These are phyloP conservation scores for Megastigmus dorsalis DNA, from an alignment of 2,888 invertebrate genomes.

Conservation along the genomic window DNA sequence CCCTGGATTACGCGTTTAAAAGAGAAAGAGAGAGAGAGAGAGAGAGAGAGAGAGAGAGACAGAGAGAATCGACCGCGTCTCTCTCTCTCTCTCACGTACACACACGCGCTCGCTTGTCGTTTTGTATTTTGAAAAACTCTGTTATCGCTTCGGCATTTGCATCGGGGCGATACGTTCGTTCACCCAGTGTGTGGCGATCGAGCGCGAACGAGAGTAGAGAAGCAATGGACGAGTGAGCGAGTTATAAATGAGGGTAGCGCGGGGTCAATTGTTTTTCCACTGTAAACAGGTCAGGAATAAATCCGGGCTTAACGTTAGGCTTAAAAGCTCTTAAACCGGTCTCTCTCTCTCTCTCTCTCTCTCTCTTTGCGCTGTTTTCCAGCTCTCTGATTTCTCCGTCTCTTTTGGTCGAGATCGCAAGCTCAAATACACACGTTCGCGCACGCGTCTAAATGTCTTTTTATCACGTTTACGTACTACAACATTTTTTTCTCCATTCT, in stretches of 20 bases:
- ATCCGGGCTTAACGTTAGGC: slow-evolving; percentile 68
- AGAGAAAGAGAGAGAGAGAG: not conserved
- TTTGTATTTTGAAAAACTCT: not conserved
- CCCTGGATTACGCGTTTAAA: slow-evolving; percentile 31
- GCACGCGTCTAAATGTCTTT: too few relatives aligned
- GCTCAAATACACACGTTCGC: too few relatives aligned
- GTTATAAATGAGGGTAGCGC: slow-evolving; percentile 31
- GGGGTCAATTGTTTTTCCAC: slow-evolving; percentile 65
- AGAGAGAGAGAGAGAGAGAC: too few relatives aligned
- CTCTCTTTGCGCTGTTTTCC: not conserved
- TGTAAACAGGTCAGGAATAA: slow-evolving; percentile 69
- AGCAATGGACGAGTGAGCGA: too few relatives aligned
- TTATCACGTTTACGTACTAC: too few relatives aligned
- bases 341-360: slow-evolving; percentile 56
- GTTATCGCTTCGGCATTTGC: slow-evolving; percentile 15
- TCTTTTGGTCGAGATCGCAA: too few relatives aligned
- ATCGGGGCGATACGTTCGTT: slow-evolving; percentile 1
- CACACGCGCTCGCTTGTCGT: too few relatives aligned
- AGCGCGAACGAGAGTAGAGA: too few relatives aligned
- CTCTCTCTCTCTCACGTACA: too few relatives aligned
- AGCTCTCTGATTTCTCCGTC: too few relatives aligned
- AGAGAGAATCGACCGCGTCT: too few relatives aligned
- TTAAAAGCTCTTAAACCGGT: slow-evolving; percentile 69
- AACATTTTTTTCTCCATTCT: too few relatives aligned
- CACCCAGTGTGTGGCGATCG: not conserved